These are phyloP conservation scores for Vandiemenella viatica DNA, from an alignment of 2,888 invertebrate species.

Conservation along the genomic window DNA sequence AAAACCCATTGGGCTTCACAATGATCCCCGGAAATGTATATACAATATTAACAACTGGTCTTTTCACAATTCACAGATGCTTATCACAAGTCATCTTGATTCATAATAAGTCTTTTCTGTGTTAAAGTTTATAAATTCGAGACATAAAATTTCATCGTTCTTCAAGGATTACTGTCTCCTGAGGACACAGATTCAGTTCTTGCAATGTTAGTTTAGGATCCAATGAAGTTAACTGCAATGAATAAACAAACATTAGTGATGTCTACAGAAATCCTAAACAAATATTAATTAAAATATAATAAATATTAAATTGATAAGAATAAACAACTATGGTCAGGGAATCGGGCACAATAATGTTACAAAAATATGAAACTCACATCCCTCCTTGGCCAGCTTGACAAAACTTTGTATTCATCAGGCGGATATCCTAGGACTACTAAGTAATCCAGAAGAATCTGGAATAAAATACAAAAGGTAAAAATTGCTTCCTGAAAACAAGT, in stretches of 20 bases:
- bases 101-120: too few relatives aligned
- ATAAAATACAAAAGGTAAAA: constrained; percentile 17
- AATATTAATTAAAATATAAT: neutral
- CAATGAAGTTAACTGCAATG: constrained; percentile 58
- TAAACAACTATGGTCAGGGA: neutral
- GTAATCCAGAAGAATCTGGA: constrained; percentile 68
- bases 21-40: neutral
- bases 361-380: constrained; percentile 75
- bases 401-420: constrained; percentile 74
- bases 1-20: too few relatives aligned
- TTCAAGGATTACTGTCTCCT: constrained; percentile 89
- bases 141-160: constrained; percentile 54
- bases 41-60: neutral
- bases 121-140: too few relatives aligned
- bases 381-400: constrained; percentile 86
- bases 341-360: neutral
- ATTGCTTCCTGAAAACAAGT: neutral
- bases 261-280: neutral
- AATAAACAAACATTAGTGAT: constrained; percentile 15
- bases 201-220: constrained; percentile 60
- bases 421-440: constrained; percentile 80
- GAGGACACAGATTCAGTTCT: constrained; percentile 74
- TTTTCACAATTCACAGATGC: too few relatives aligned
- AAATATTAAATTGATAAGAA: constrained; percentile 5
- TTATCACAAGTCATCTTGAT: too few relatives aligned